These are phyloP conservation scores for Elmis aenea DNA, from an alignment of 2,888 invertebrate species.

Conservation along the genomic window DNA sequence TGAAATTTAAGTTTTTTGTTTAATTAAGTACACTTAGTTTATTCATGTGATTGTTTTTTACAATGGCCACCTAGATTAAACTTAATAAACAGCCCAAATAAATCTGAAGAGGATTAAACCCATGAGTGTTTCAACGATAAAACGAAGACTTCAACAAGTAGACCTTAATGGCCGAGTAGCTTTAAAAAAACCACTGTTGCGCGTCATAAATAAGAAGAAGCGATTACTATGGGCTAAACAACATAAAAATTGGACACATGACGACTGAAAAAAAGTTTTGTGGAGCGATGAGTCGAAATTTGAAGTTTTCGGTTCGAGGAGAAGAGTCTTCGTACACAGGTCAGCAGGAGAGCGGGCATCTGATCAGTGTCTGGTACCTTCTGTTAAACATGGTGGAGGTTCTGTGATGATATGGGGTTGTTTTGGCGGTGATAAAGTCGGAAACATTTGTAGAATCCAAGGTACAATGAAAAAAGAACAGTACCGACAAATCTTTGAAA, in stretches of 20 bases:
- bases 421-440: not conserved
- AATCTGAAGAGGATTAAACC: no score
- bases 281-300: not conserved
- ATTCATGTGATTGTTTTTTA: no score
- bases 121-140: no score
- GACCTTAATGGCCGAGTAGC: no score
- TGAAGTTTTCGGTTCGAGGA: not conserved
- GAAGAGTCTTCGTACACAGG: not conserved
- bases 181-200: no score
- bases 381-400: not conserved
- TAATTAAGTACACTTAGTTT: no score
- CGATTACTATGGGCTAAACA: no score
- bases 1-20: no score
- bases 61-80: no score
- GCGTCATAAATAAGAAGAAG: no score
- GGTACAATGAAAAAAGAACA: not conserved
- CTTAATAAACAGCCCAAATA: no score
- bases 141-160: no score
- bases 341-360: not conserved
- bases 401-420: conserved; percentile 1
- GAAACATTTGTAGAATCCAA: not conserved
- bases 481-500: not conserved
- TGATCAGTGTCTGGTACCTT: not conserved
- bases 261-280: not conserved
- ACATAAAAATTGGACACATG: conserved; percentile 2